Conservation (phyloP, 2,888 invertebrate genomes). For the Pilophorus perplexus region DNA sequence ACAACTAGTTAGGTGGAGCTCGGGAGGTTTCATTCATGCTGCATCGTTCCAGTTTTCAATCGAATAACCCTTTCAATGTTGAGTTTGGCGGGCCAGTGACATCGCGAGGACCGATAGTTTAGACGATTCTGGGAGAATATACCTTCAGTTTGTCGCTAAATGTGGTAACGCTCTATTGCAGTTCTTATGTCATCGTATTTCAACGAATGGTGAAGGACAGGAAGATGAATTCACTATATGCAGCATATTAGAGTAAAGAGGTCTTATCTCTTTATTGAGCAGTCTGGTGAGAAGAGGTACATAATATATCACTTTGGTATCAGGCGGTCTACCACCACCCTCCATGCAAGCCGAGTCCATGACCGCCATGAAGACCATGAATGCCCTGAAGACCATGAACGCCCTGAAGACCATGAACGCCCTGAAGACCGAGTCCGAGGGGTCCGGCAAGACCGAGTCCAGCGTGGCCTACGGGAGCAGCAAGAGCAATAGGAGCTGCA, state of each 20-base stretch:
- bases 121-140: too few species aligned
- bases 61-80: too few species aligned
- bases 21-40: too few species aligned
- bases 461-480: conserved; percentile 44
- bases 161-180: too few species aligned
- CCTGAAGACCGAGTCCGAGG: conserved; percentile 14
- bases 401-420: not conserved
- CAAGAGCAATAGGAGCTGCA: conserved; percentile 51
- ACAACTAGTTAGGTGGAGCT: conserved; percentile 17
- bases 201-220: too few species aligned
- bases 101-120: too few species aligned
- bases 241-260: conserved; percentile 25
- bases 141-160: too few species aligned
- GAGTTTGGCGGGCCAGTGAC: too few species aligned
- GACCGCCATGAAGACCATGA: conserved; percentile 7
- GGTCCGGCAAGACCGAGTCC: conserved; percentile 47
- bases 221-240: too few species aligned
- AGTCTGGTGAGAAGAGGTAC: conserved; percentile 30
- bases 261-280: conserved; percentile 33
- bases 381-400: not conserved
- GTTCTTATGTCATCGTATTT: too few species aligned
- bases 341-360: conserved; percentile 30
- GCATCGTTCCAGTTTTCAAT: too few species aligned
- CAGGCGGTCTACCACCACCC: conserved; percentile 27
- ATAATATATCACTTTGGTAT: conserved; percentile 9